Conservation (phyloP, 2,888 invertebrate species). For the Quadroppia sp. region DNA sequence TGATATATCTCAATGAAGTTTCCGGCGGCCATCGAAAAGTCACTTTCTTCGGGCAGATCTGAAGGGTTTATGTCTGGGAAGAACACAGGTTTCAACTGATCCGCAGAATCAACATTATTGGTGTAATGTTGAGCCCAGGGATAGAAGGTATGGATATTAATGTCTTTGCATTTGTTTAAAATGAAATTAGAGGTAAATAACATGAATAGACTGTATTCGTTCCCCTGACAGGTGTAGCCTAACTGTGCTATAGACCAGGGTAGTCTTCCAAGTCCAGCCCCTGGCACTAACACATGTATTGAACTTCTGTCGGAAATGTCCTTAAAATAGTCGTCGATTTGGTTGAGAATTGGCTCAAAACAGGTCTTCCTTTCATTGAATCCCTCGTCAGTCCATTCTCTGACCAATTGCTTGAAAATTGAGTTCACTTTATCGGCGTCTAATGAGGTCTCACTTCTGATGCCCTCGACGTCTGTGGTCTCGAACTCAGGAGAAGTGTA, state of each 20-base stretch:
- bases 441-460: constrained; percentile 49
- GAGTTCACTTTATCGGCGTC: constrained; percentile 81
- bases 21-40: constrained; percentile 94
- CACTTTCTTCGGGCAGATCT: constrained; percentile 61
- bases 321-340: constrained; percentile 57
- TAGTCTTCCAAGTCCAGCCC: constrained; percentile 89
- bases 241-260: constrained; percentile 86
- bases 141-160: constrained; percentile 72
- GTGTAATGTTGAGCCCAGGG: constrained; percentile 95
- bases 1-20: constrained; percentile 82
- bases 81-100: constrained; percentile 70
- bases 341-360: constrained; percentile 82
- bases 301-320: constrained; percentile 48
- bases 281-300: constrained; percentile 81
- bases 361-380: constrained; percentile 75
- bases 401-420: constrained; percentile 88
- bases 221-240: constrained; percentile 91
- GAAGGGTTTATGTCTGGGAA: constrained; percentile 87
- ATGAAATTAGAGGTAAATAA: constrained; percentile 93
- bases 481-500: constrained; percentile 45
- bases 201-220: constrained; percentile 98
- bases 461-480: constrained; percentile 43
- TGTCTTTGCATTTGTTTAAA: constrained; percentile 70
- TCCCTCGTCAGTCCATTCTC: constrained; percentile 91
- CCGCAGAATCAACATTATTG: constrained; percentile 74